A percentile compares a stretch with the other conserved stretches of the same genome.
Conservation (phyloP, 2,113 vertebrate genomes). For the Prietella phreatophila region DNA sequence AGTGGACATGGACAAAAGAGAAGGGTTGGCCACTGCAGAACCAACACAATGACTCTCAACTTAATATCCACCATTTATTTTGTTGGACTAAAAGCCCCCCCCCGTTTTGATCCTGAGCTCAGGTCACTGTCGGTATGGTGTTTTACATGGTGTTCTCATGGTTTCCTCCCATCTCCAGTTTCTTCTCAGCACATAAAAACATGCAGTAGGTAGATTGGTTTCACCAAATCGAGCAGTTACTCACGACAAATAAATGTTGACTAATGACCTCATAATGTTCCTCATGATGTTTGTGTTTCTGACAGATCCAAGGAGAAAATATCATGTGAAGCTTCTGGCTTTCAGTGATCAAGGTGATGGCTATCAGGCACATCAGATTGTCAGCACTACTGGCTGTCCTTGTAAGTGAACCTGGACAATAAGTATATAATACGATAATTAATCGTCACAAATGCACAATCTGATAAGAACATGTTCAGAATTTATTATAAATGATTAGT, state of each 20-base stretch:
- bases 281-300: slow-evolving; percentile 9
- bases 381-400: slow-evolving; percentile 90
- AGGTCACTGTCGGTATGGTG: not conserved
- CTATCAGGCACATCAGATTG: slow-evolving; percentile 90
- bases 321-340: slow-evolving; percentile 89
- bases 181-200: not conserved
- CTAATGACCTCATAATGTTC: not conserved
- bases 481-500: not conserved
- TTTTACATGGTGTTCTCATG: not conserved
- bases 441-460: not conserved
- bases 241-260: not conserved
- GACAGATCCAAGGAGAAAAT: slow-evolving; percentile 91
- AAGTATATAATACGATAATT: not conserved
- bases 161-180: not conserved
- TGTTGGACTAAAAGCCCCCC: not conserved
- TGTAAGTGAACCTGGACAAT: slow-evolving; percentile 76
- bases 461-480: not conserved
- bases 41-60: not conserved
- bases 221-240: not conserved
- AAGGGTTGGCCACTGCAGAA: slow-evolving; percentile 4
- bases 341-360: slow-evolving; percentile 85
- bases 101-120: not conserved
- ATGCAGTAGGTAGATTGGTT: not conserved
- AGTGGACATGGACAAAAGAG: slow-evolving; percentile 25
- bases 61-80: not conserved